Evolutionary conservation across 2,888 invertebrate genomes (phyloP), one percentile per base, ranked within the genome.

Genomic region (Ectemnius lituratus): DNA sequence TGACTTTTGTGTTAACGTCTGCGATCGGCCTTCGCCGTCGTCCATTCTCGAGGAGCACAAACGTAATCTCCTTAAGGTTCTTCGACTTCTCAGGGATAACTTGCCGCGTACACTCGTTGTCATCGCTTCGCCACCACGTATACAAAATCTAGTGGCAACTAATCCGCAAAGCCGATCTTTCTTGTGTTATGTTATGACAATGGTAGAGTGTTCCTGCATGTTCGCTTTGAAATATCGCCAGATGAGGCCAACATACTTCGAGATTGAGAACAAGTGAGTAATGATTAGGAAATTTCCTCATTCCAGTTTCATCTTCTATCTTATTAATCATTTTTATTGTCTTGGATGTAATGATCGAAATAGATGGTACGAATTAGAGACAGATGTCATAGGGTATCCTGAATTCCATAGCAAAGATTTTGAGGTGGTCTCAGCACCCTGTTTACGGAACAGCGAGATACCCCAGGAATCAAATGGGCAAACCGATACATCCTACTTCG

Each of bases 101-200:
- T 89, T 94, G 74, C 94, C 94, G 1, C 91, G 94, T 60, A 92
- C 94, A 0, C 90, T 94, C 62, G 91, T 94, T 0, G 93, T 93
- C 78, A 78, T 94, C 14, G 89, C 93, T 20, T 88, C 92, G 18
- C 87, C 93, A 0, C 93, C 93, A 6, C 90, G 91, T 83, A 84
- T 94, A 46, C 86, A 89, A 45, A 70, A 90, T 1, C 79, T 94
- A 0, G 86, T 91, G 0, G 87, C 89, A 2, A 85, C 92, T 4
- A 52, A 16, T 2, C 87, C 77, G 4, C 90, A 90, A 3, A 86
- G 91, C 78, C 91, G 92, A 3, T 75, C 84, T 0, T 67, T 85
- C 0, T 62, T 88, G 0, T 94, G 94, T 76, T 77, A 90, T 4
- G 37, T 91, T 0, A 88, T 90, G 0, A 89, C 92, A n/a, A 83